Evolutionary conservation across 2,113 vertebrate species (phyloP).

Genomic region (Aythya baeri): DNA sequence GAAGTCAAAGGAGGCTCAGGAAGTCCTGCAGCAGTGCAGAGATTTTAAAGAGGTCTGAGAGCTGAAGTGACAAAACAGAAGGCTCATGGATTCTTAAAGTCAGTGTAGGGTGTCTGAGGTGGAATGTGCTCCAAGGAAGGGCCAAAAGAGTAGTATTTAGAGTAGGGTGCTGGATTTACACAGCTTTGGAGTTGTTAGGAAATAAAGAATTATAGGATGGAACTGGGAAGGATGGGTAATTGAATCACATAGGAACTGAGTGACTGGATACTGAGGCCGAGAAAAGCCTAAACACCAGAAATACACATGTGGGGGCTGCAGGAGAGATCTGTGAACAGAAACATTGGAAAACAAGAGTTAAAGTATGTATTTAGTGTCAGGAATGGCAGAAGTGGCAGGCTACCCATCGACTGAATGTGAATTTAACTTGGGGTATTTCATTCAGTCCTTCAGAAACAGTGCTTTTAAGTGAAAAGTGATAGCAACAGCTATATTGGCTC

Average conservation of each 20-base stretch:
- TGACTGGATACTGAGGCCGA: background rate
- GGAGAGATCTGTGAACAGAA: background rate
- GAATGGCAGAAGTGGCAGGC: background rate
- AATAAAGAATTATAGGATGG: background rate
- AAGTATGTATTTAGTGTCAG: background rate
- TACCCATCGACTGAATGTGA: background rate
- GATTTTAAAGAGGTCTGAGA: too few relatives aligned
- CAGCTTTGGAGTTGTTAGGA: background rate
- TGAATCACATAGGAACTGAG: background rate
- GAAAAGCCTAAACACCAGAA: background rate
- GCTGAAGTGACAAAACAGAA: background rate
- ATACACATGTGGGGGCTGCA: background rate
- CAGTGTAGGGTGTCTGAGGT: fast-evolving
- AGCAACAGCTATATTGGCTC: background rate
- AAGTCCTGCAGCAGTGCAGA: too few relatives aligned
- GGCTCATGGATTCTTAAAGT: background rate
- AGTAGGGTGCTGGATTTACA: background rate
- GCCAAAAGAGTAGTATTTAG: background rate
- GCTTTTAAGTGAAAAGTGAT: background rate
- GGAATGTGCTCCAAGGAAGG: background rate
- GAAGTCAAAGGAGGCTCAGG: background rate
- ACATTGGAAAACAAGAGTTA: background rate
- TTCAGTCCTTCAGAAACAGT: background rate
- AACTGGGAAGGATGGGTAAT: background rate
- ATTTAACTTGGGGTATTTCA: background rate